Conservation (phyloP, 2,888 invertebrate species). For the Nomada ruficornis region DNA sequence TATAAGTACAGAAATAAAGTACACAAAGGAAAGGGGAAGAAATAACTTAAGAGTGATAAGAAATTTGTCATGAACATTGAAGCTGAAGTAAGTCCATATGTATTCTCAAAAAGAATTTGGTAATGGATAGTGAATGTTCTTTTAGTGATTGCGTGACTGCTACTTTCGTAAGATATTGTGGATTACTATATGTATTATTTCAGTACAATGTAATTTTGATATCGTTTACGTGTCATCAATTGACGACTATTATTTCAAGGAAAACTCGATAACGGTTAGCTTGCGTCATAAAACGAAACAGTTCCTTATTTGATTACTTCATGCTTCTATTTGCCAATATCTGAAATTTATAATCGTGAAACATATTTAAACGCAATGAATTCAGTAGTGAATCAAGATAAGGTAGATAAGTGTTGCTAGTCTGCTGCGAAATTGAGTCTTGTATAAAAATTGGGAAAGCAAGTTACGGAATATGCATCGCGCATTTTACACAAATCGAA, state of each 20-base stretch:
- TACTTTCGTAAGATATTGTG: background rate
- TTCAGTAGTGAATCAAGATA: background rate
- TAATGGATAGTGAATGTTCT: background rate
- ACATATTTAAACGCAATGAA: background rate
- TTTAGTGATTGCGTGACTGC: background rate
- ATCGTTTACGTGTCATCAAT: slow-evolving; percentile 36
- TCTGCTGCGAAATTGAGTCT: background rate
- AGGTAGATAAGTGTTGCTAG: background rate
- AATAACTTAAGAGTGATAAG: too few species aligned
- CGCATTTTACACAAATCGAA: too few species aligned
- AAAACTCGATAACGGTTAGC: slow-evolving; percentile 36
- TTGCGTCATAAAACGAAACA: slow-evolving; percentile 40
- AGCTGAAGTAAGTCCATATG: background rate
- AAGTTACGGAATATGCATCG: too few species aligned
- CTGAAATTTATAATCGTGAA: background rate
- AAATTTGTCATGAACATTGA: too few species aligned
- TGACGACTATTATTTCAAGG: slow-evolving; percentile 49
- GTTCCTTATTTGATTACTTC: slow-evolving; percentile 18
- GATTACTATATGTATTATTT: background rate
- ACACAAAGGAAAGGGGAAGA: too few species aligned
- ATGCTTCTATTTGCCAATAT: background rate
- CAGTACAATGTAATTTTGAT: slow-evolving; percentile 33
- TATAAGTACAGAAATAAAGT: too few species aligned
- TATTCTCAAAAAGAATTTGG: too few species aligned
- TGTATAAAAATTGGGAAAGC: too few species aligned